A percentile compares a stretch with the other conserved stretches of the same genome.
phyloP scores from a whole-genome alignment of 2,113 vertebrate genomes.

The Bufo gargarizans region DNA sequence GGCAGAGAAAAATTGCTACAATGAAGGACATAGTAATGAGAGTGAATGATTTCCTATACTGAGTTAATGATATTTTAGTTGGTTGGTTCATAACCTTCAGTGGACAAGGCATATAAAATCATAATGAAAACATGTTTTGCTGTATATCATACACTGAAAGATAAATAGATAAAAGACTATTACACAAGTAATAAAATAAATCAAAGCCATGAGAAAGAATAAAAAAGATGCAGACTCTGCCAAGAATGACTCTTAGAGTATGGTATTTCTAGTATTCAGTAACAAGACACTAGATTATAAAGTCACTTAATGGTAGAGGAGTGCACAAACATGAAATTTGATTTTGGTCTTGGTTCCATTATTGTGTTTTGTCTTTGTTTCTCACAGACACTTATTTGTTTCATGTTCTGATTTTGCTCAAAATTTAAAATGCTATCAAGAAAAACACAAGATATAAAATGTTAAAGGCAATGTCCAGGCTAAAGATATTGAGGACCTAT shows the following conservation, averaged over 20 bases:
- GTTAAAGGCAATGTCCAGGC: too few relatives aligned
- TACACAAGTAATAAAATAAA: conserved; percentile 57
- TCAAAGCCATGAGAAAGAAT: conserved; percentile 36
- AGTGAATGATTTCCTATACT: conserved; percentile 59
- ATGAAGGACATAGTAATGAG: conserved; percentile 58
- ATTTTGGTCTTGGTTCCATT: not conserved
- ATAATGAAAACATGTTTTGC: conserved; percentile 59
- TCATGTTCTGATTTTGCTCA: not conserved
- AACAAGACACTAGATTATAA: conserved; percentile 8
- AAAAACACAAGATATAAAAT: not conserved
- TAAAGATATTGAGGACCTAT: too few relatives aligned
- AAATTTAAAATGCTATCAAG: not conserved
- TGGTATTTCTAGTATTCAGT: conserved; percentile 34
- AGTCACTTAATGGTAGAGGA: not conserved
- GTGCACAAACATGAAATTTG: not conserved
- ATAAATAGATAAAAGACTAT: conserved; percentile 59
- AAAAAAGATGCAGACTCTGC: conserved; percentile 34
- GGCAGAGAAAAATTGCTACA: conserved; percentile 55
- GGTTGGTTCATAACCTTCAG: conserved; percentile 57
- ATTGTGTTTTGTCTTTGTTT: not conserved
- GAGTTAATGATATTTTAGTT: conserved; percentile 60
- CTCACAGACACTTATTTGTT: not conserved
- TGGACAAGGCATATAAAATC: conserved; percentile 59
- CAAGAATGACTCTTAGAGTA: conserved; percentile 30
- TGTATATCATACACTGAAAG: conserved; percentile 56